Evolutionary conservation across 2,113 vertebrate species (phyloP), one percentile per base, ranked within the genome.

Genomic region (Myxocyprinus asiaticus): DNA sequence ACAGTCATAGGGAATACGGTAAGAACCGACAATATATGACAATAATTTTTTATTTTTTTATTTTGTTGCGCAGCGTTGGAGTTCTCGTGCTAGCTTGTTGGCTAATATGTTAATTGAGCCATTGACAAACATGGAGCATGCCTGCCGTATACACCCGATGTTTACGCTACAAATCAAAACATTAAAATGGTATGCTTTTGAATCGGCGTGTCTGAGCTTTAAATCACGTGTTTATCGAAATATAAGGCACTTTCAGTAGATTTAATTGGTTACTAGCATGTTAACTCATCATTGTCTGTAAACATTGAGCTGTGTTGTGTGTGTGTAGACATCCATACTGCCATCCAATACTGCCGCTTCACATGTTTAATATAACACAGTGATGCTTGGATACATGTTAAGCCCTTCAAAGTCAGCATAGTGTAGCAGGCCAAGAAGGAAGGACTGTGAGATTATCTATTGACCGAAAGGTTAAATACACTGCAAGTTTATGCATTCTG

Each of bases 1-100:
- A 42, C 48, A 22, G 55, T 51, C 61, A 22, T 45, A 4, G 58
- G 48, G 44, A 67, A 14, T 58, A 71, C 55, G 79, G 79, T 78
- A 70, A 74, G 79, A 14, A 3, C 7, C 10, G 55, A 76, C 62
- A 42, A 44, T 14, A 11, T 44, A 17, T 76, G 61, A 10, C 11
- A 15, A 33, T 44, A 15, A 55, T 17, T 42, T 3, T 53, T 76
- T 11, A 53, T 7, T 3, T 65, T 33, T 33, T 33, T 33, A 33
- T 33, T 33, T 33, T 33, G 1, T 33, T 33, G 22, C 22, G 22
- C 22, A 33, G 22, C 22, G 22, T 33, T 33, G 22, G 22, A 33
- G 22, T 33, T 33, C 7, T 53, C 51, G 12, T 12, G 74, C 8
- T 55, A 15, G 62, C 50, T 12, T 63, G 45, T 17, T 42, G 22